Evolutionary conservation across 92 coral and sea anemone species (phyloP).

Genomic region (Metridium senile): DNA sequence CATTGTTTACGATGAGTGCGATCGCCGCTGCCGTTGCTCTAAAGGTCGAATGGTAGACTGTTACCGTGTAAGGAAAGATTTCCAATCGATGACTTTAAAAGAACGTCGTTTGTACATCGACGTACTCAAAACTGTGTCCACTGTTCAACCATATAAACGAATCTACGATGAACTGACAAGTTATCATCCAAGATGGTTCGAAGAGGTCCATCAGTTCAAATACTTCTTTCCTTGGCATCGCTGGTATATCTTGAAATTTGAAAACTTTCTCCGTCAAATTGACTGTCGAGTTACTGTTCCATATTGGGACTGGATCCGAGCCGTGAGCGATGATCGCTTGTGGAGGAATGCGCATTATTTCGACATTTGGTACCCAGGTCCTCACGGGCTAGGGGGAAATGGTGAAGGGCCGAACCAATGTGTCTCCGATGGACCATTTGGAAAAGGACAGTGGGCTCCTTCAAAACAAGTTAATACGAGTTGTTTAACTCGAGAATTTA

Average conservation of each 20-base stretch:
- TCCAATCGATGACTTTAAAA: slow-evolving; percentile 61
- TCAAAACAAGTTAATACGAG: slow-evolving; percentile 36
- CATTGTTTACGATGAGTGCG: slow-evolving; percentile 64
- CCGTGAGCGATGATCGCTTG: slow-evolving; percentile 36
- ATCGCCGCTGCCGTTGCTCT: slow-evolving; percentile 66
- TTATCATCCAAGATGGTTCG: slow-evolving; percentile 53
- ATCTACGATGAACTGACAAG: slow-evolving; percentile 51
- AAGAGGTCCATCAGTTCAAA: slow-evolving; percentile 51
- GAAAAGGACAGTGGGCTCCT: slow-evolving; percentile 47
- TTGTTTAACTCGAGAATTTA: slow-evolving; percentile 56
- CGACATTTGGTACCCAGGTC: slow-evolving; percentile 72
- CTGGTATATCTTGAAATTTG: slow-evolving; percentile 78
- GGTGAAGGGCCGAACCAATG: slow-evolving; percentile 53
- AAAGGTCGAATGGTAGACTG: slow-evolving; percentile 59
- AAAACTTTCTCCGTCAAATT: slow-evolving; percentile 70
- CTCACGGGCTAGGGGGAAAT: slow-evolving; percentile 83
- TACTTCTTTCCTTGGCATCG: slow-evolving; percentile 93
- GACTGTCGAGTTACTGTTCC: slow-evolving; percentile 90
- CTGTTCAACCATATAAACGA: slow-evolving; percentile 35
- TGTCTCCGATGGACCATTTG: slow-evolving; percentile 75
- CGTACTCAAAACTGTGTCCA: slow-evolving; percentile 56
- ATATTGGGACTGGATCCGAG: slow-evolving; percentile 87
- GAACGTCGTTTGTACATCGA: slow-evolving; percentile 63
- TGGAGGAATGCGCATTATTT: slow-evolving; percentile 38
- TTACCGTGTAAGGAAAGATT: slow-evolving; percentile 71